Percentiles rank a stretch among this genome's conserved stretches.
Evolutionary conservation across 2,113 vertebrate genomes (phyloP).

Genomic region (Salvator merianae): DNA sequence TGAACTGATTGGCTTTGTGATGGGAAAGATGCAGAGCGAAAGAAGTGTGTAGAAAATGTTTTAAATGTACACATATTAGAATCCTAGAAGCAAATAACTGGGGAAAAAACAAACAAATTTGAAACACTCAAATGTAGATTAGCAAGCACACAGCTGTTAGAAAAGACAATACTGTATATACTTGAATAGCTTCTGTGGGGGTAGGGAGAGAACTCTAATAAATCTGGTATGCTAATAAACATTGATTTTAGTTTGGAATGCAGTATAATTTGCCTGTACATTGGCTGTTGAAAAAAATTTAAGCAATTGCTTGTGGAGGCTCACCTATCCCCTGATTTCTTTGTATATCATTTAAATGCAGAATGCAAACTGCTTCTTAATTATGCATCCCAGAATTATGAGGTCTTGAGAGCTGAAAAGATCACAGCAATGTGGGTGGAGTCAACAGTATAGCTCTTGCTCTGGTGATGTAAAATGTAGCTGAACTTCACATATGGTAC

Average conservation of each 20-base stretch:
- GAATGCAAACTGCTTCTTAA: too few relatives aligned
- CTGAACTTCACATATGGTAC: not conserved
- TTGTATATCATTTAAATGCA: too few relatives aligned
- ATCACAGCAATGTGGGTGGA: not conserved
- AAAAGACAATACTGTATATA: not conserved
- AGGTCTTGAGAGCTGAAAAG: too few relatives aligned
- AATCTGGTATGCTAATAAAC: not conserved
- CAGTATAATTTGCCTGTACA: not conserved
- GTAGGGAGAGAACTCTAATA: not conserved
- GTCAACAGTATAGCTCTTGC: not conserved
- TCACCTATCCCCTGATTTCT: too few relatives aligned
- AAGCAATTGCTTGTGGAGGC: not conserved
- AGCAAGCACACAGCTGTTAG: constrained; percentile 24
- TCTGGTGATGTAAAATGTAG: not conserved
- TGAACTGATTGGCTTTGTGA: not conserved
- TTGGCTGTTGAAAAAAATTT: not conserved
- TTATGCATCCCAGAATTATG: too few relatives aligned
- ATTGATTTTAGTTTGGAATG: not conserved
- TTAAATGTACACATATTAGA: not conserved
- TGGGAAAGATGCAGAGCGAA: not conserved
- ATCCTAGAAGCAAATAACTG: constrained; percentile 49
- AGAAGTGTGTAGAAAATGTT: constrained; percentile 31
- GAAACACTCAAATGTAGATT: constrained; percentile 41
- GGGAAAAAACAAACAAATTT: constrained; percentile 17
- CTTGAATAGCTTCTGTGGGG: constrained; percentile 15